Base-by-base conservation (phyloP, 2,113 vertebrate species). In the human (Homo sapiens) region DNA sequence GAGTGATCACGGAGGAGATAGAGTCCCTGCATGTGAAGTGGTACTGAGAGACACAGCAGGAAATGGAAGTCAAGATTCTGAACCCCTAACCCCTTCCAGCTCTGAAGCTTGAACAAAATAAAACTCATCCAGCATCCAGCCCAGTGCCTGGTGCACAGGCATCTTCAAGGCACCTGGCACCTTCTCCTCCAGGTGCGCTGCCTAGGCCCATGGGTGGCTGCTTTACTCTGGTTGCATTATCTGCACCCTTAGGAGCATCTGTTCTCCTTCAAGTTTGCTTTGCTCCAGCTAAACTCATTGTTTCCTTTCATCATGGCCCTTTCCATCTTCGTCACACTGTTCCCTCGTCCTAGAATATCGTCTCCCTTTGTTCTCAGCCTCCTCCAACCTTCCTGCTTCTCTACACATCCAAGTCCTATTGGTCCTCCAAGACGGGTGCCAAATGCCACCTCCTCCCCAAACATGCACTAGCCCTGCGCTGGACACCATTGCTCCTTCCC, bases 141-240 rank as follows among this genome's bases (percentile, higher is more conserved):
- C 66, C 4, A 30, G 6, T 5, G 45, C 55, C 57, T 3, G 8
- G 61, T 16, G 16, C 10, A 6, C 0, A 9, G 59, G 0, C 13
- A 59, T 75, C 57, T 89, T 43, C 13, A 20, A 3, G 0, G 50
- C 22, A 59, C 23, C 38, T 12, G 17, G 79, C 8, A 40, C 9
- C 66, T 17, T 25, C 48, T 50, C 25, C 22, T 83, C 64, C n/a
- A n/a, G 1, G 7, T 5, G 4, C 0, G 30, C 43, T 72, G 20
- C 14, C 3, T 1, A 45, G 52, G 40, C 32, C 70, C 38, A 1
- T 0, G 13, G 66, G 64, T 48, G 50, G 83, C 78, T 23, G 79
- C 72, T 57, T 79, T 13, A 14, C 32, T 32, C 18, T 73, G 38
- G 30, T 45, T 20, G 22, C 22, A 9, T 40, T 23, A 25, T 20